phyloP scores from a whole-genome alignment of 2,113 vertebrate species.

The Cyanistes caeruleus region DNA sequence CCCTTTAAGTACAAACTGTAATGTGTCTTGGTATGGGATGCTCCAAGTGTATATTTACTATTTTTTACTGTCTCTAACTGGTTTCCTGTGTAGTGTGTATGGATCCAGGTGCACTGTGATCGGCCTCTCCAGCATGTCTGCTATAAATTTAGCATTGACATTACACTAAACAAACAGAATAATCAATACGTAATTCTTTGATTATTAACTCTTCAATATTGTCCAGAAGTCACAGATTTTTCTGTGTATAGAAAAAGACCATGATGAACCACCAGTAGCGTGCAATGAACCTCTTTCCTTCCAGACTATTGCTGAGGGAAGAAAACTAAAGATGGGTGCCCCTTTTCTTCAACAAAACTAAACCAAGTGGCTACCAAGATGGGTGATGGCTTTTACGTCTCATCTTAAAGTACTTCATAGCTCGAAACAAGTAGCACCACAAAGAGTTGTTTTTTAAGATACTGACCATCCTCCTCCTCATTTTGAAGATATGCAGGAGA shows the following conservation, averaged over 20 bases:
- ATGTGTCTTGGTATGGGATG: neutral
- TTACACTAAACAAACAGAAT: neutral
- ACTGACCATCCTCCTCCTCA: neutral
- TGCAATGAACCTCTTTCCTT: neutral
- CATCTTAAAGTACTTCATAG: fast-evolving
- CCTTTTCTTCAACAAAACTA: neutral
- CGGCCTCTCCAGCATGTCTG: neutral
- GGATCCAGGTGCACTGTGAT: neutral
- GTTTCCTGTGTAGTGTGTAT: neutral
- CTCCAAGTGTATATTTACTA: neutral
- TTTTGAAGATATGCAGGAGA: neutral
- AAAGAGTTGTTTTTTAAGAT: neutral
- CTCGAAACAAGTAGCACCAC: neutral
- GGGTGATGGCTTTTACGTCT: neutral
- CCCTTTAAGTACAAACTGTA: neutral
- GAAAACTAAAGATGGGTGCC: fast-evolving
- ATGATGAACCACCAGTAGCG: neutral
- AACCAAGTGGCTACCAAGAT: neutral
- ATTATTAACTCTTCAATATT: neutral
- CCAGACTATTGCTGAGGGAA: neutral
- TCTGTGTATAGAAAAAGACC: neutral
- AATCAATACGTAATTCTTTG: neutral
- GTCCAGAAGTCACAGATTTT: neutral
- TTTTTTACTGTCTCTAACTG: neutral
- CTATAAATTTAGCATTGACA: neutral